Conservation (phyloP, 2,888 invertebrate genomes). For the Drymonia ruficornis region DNA sequence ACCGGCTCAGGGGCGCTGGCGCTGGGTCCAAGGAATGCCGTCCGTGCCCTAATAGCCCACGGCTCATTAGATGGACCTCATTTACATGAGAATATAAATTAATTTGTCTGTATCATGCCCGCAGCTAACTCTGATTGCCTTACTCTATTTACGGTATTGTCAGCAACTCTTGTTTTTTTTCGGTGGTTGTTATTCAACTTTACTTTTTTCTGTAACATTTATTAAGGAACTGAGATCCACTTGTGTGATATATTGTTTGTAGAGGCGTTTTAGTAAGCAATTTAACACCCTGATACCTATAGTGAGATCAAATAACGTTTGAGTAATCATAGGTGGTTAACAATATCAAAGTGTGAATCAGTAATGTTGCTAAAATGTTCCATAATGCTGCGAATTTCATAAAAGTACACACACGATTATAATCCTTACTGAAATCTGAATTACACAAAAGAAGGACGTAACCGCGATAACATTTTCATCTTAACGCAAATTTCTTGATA, state of each 20-base stretch:
- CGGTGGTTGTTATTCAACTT: background rate
- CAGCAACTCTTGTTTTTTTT: constrained; percentile 1
- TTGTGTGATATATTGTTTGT: background rate
- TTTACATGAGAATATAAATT: constrained; percentile 44
- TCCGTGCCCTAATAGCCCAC: constrained; percentile 36
- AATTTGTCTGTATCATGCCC: constrained; percentile 26
- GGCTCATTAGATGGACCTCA: constrained; percentile 44
- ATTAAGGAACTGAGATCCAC: background rate
- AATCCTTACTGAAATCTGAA: no score
- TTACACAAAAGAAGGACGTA: no score
- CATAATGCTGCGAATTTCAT: no score
- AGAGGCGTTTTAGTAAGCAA: no score
- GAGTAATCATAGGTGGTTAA: no score
- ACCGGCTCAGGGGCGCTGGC: constrained; percentile 14
- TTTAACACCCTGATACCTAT: no score
- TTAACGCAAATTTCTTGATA: constrained; percentile 7
- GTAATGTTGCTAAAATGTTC: no score
- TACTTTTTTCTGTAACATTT: background rate
- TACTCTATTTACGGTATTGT: constrained; percentile 22
- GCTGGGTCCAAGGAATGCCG: constrained; percentile 14
- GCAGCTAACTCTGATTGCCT: constrained; percentile 23
- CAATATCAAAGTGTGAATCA: no score
- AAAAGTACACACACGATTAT: no score
- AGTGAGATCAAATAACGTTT: no score
- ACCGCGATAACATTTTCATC: background rate